Conservation (phyloP, 2,888 invertebrate genomes). For the Chrysodeixis includens region DNA sequence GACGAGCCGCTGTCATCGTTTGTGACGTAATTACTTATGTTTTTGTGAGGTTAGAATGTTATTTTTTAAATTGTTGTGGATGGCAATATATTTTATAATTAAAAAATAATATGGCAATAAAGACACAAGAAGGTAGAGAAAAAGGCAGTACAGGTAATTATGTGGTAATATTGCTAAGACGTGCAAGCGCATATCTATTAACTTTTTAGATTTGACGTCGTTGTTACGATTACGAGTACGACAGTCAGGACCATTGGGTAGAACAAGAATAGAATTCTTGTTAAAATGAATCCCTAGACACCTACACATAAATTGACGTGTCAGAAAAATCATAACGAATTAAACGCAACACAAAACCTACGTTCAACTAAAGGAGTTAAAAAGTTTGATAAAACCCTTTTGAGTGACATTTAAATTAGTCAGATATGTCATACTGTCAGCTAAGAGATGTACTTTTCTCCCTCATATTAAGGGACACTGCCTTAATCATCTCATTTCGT, state of each 20-base stretch:
- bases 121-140: no score
- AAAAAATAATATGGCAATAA: no score
- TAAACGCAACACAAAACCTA: slow-evolving; percentile 12
- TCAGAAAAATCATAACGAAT: neutral
- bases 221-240: no score
- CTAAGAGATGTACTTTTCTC: slow-evolving; percentile 5
- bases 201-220: no score
- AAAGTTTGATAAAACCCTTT: slow-evolving; percentile 36
- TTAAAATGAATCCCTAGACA: neutral
- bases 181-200: neutral
- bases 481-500: neutral
- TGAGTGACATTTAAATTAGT: slow-evolving; percentile 47
- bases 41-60: neutral
- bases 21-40: neutral
- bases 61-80: neutral
- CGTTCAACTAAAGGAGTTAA: slow-evolving; percentile 23
- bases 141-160: no score
- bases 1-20: slow-evolving; percentile 6
- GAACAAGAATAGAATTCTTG: no score
- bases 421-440: slow-evolving; percentile 23
- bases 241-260: no score
- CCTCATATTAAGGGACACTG: neutral
- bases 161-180: neutral
- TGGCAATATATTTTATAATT: neutral
- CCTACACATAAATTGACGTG: neutral